phyloP scores from a whole-genome alignment of 2,888 invertebrate genomes.

The Teinopalpus imperialis region DNA sequence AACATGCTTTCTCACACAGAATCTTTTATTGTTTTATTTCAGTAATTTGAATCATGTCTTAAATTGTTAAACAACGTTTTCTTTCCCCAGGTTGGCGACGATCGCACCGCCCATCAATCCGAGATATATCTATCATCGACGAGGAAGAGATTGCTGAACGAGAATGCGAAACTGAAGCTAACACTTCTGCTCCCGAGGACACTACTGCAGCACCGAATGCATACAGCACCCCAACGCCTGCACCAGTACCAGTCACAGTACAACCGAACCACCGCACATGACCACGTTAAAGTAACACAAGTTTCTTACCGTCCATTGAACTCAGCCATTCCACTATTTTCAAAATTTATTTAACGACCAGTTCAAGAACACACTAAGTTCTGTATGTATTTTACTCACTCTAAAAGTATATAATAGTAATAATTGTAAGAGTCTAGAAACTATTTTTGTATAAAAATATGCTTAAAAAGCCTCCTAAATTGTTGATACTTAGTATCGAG shows the following conservation, averaged over 20 bases:
- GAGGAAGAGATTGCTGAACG: constrained; percentile 88
- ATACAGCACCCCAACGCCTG: constrained; percentile 58
- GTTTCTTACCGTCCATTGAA: constrained; percentile 21
- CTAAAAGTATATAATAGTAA: no score
- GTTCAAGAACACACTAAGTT: background rate
- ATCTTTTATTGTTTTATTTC: no score
- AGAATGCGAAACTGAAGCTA: constrained; percentile 59
- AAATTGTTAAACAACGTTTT: constrained; percentile 1
- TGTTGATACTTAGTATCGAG: constrained; percentile 4
- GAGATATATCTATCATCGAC: constrained; percentile 93
- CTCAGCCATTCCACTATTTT: constrained; percentile 20
- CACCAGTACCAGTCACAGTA: constrained; percentile 58
- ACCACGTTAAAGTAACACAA: constrained; percentile 29
- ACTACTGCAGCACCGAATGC: constrained; percentile 42
- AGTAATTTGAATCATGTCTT: no score
- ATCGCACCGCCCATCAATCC: constrained; percentile 90
- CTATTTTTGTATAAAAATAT: no score
- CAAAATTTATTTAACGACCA: background rate
- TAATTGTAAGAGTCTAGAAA: no score
- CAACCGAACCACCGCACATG: constrained; percentile 64
- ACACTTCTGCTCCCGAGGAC: constrained; percentile 37
- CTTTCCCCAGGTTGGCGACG: constrained; percentile 86
- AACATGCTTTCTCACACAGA: no score
- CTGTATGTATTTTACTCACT: no score
- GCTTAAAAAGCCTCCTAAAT: no score